Evolutionary conservation across 2,797 vertebrate genomes (phyloP), one percentile per base, ranked within the genome.

Genomic region (Lepus oiostolus): DNA sequence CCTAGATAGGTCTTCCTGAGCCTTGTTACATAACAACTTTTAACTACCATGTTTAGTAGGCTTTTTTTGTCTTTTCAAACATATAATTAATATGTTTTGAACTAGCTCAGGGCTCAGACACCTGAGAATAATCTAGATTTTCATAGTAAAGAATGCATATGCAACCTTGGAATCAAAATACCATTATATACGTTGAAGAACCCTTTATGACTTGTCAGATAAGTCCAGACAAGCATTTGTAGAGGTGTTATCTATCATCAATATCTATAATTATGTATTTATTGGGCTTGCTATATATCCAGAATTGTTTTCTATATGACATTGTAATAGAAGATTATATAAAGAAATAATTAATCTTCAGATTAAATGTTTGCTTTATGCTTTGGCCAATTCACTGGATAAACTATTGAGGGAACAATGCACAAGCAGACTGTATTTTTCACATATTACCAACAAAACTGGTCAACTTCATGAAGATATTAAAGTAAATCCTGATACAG

Each of bases 201-300:
- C 7, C 65, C 52, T 92, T 89, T 52, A 54, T 91, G 60, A 75
- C 47, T 85, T 91, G 62, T 74, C 13, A 85, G 22, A 62, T 11
- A 86, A 93, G 76, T 38, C 22, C 13, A 92, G 58, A 63, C 7
- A 85, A 35, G 28, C 50, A 38, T 54, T 88, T 54, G 6, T n/a
- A 92, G 19, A 84, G 75, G 2, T 58, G n/a, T 91, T 91, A 28
- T 77, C 50, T 93, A 32, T 89, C 74, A 62, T 35, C 52, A 38
- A 74, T 24, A 38, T 63, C 71, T 85, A 90, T 72, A 94, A 81
- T 74, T 70, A n/a, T 1, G 32, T 79, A 63, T 32, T 89, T 81
- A 88, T 50, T 67, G 3, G 19, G 11, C 8, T 10, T 86, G 47
- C 17, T 70, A 5, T 58, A 19, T 65, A 72, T 2, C 11, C 83